These are phyloP conservation scores for Drosophila barbarae DNA, from an alignment of 2,888 invertebrate species.

Conservation along the genomic window DNA sequence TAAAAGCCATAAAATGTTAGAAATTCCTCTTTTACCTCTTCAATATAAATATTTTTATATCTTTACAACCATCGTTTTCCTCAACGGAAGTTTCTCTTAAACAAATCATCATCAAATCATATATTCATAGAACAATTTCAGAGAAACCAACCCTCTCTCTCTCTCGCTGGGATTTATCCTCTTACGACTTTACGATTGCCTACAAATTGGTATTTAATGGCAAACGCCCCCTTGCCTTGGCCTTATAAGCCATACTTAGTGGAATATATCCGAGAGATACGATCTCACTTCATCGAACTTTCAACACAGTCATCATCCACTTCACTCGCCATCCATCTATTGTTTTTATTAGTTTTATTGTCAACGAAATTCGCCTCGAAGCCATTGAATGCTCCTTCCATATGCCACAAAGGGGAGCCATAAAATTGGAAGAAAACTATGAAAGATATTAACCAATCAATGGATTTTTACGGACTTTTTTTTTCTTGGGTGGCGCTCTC, in stretches of 20 bases:
- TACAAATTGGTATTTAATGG: conserved; percentile 65
- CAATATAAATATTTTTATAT: conserved; percentile 3
- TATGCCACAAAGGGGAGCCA: conserved; percentile 28
- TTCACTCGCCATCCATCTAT: conserved; percentile 49
- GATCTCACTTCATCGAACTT: conserved; percentile 71
- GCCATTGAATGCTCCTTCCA: background rate
- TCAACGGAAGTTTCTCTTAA: conserved; percentile 18
- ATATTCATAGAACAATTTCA: conserved; percentile 24
- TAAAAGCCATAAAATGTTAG: background rate
- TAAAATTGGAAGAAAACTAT: conserved; percentile 59
- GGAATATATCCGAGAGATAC: conserved; percentile 32
- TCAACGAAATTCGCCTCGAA: conserved; percentile 43
- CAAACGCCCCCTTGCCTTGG: conserved; percentile 13
- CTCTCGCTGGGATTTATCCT: conserved; percentile 6
- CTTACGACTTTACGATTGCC: conserved; percentile 41
- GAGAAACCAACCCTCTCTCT: background rate
- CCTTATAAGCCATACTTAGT: conserved; percentile 18
- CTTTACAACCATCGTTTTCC: conserved; percentile 1
- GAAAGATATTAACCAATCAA: conserved; percentile 68
- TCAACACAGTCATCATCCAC: conserved; percentile 56
- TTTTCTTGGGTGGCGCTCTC: conserved; percentile 60
- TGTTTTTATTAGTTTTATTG: conserved; percentile 70
- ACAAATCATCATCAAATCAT: conserved; percentile 24
- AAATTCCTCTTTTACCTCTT: background rate
- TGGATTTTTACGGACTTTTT: conserved; percentile 40